These are phyloP conservation scores for Conger conger DNA, from an alignment of 2,113 vertebrate species.

Conservation along the genomic window DNA sequence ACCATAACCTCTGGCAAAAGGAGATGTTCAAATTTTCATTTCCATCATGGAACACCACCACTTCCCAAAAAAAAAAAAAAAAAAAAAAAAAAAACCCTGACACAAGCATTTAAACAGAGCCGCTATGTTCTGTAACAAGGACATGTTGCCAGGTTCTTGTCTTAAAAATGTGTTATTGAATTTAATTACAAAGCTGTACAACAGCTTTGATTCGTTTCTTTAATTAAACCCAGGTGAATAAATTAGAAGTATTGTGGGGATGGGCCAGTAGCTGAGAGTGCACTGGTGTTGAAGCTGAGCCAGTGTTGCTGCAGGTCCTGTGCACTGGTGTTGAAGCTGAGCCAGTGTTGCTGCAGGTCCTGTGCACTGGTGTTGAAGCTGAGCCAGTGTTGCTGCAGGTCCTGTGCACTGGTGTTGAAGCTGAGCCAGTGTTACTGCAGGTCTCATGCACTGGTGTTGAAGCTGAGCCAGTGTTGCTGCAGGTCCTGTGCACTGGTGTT, in stretches of 20 bases:
- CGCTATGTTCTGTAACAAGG: conserved; percentile 66
- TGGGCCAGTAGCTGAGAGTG: conserved; percentile 70
- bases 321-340: too few species aligned
- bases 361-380: conserved; percentile 62
- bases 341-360: neutral
- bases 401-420: conserved; percentile 69
- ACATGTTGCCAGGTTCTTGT: conserved; percentile 68
- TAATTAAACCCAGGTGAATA: conserved; percentile 83
- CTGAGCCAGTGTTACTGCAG: conserved; percentile 46
- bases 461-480: neutral
- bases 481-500: conserved; percentile 51
- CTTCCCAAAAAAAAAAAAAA: neutral
- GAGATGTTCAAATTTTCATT: neutral
- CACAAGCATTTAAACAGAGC: conserved; percentile 67
- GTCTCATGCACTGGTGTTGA: too few species aligned
- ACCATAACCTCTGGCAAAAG: neutral
- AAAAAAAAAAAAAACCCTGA: too few species aligned
- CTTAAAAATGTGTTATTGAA: conserved; percentile 68
- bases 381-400: conserved; percentile 72
- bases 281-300: conserved; percentile 64
- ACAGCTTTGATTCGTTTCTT: conserved; percentile 75
- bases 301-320: conserved; percentile 26
- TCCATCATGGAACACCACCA: neutral
- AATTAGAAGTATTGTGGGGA: conserved; percentile 76
- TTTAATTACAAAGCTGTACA: conserved; percentile 78